phyloP scores from a whole-genome alignment of 2,888 invertebrate species.

The Drosophila lutescens region DNA sequence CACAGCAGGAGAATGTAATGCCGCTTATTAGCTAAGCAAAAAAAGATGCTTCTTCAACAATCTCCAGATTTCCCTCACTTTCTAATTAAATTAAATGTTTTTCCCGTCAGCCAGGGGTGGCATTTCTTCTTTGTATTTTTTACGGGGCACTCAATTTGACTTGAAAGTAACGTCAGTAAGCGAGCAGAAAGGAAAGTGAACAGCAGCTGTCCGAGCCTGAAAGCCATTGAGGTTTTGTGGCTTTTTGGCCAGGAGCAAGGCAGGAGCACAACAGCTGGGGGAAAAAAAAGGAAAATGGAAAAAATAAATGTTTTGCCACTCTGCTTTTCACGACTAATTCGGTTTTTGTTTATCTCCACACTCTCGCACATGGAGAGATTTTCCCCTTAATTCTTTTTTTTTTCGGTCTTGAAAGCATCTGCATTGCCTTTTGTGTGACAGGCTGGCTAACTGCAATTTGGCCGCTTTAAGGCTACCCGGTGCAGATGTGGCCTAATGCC shows the following conservation, averaged over 20 bases:
- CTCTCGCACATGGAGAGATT: constrained; percentile 42
- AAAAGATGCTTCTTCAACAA: too few species aligned
- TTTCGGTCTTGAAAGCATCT: constrained; percentile 28
- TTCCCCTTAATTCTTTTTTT: constrained; percentile 27
- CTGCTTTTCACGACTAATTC: constrained; percentile 75
- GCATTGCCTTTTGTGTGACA: constrained; percentile 53
- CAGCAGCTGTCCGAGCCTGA: constrained; percentile 62
- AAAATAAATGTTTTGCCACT: constrained; percentile 70
- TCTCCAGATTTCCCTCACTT: constrained; percentile 10
- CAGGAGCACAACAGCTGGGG: constrained; percentile 16
- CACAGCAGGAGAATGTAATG: constrained; percentile 20
- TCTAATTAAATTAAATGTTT: constrained; percentile 33
- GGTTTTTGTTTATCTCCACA: constrained; percentile 68
- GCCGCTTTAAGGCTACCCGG: constrained; percentile 55
- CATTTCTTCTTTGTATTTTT: constrained; percentile 6
- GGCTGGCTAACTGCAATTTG: constrained; percentile 65
- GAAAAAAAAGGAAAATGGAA: constrained; percentile 4
- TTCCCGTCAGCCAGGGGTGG: constrained; percentile 1
- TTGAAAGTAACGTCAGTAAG: constrained; percentile 25
- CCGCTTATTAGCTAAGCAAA: constrained; percentile 16
- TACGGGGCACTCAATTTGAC: constrained; percentile 23
- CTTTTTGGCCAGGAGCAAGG: constrained; percentile 41
- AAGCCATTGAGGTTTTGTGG: constrained; percentile 67
- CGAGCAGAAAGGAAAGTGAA: constrained; percentile 37
- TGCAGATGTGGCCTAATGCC: constrained; percentile 61